These are phyloP conservation scores for Spodoptera litura DNA, from an alignment of 1,140 invertebrate species.

Conservation along the genomic window DNA sequence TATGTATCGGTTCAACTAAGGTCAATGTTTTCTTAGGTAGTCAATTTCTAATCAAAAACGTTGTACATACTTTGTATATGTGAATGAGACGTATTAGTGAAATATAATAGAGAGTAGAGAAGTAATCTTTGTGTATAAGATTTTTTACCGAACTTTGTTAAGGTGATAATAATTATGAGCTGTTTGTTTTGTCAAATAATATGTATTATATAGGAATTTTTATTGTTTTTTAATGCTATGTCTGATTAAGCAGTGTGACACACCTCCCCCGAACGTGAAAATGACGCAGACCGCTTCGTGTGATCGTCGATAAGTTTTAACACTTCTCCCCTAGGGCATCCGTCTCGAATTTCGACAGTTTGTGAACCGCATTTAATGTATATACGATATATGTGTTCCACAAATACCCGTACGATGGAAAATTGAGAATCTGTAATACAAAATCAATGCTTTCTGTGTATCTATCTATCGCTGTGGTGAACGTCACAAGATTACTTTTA, in stretches of 20 bases:
- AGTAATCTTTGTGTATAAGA: constrained; percentile 20
- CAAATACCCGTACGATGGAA: constrained; percentile 26
- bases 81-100: constrained; percentile 55
- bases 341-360: not conserved
- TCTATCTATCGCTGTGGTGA: constrained; percentile 42
- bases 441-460: constrained; percentile 41
- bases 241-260: not conserved
- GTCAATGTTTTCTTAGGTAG: constrained; percentile 2
- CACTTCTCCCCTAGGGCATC: constrained; percentile 4
- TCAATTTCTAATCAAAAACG: constrained; percentile 13
- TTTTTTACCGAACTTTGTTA: constrained; percentile 17
- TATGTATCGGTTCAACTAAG: not conserved
- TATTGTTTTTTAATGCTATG: not conserved
- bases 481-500: constrained; percentile 44
- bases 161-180: not conserved
- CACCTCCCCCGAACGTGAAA: constrained; percentile 2
- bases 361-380: constrained; percentile 26
- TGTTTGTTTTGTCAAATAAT: not conserved
- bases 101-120: constrained; percentile 43
- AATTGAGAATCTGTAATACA: constrained; percentile 39
- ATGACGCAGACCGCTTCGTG: constrained; percentile 14
- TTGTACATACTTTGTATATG: constrained; percentile 45
- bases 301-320: constrained; percentile 23
- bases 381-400: not conserved
- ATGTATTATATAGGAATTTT: not conserved